Percentiles rank a stretch among this genome's conserved stretches.
These are phyloP conservation scores for Tyto alba DNA, from an alignment of 2,113 vertebrate species.

Conservation along the genomic window DNA sequence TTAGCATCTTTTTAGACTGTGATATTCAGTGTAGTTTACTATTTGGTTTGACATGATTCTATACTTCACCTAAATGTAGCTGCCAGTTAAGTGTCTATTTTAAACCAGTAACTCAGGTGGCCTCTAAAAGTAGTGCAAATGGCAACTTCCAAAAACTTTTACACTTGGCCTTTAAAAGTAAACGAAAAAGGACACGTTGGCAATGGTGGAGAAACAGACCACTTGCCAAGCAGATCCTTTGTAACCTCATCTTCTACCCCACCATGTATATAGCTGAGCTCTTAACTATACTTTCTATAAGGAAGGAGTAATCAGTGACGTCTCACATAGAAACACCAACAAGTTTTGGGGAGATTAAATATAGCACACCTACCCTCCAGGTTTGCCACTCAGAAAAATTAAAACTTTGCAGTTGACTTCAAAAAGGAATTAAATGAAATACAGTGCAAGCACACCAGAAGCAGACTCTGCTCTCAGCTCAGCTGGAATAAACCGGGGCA, in stretches of 20 bases:
- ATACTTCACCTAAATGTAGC: background rate
- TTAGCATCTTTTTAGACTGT: background rate
- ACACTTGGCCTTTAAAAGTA: background rate
- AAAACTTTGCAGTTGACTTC: background rate
- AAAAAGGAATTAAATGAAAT: background rate
- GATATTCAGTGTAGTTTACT: background rate
- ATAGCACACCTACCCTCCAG: background rate
- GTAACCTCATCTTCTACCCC: background rate
- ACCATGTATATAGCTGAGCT: background rate
- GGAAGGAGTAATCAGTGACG: background rate
- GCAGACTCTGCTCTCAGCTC: background rate
- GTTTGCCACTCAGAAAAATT: background rate
- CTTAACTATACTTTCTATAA: background rate
- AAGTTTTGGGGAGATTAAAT: background rate
- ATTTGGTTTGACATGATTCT: background rate
- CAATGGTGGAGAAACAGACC: background rate
- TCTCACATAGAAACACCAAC: background rate
- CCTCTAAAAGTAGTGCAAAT: background rate
- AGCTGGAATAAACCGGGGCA: background rate
- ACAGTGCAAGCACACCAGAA: background rate
- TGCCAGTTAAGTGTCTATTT: background rate
- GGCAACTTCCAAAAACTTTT: background rate
- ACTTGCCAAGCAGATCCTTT: background rate
- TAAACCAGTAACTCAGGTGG: background rate
- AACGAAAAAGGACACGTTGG: background rate